Percentiles rank a stretch among this genome's conserved stretches.
These are phyloP conservation scores for Lacerta viridis DNA, from an alignment of 2,797 vertebrate genomes.

Conservation along the genomic window DNA sequence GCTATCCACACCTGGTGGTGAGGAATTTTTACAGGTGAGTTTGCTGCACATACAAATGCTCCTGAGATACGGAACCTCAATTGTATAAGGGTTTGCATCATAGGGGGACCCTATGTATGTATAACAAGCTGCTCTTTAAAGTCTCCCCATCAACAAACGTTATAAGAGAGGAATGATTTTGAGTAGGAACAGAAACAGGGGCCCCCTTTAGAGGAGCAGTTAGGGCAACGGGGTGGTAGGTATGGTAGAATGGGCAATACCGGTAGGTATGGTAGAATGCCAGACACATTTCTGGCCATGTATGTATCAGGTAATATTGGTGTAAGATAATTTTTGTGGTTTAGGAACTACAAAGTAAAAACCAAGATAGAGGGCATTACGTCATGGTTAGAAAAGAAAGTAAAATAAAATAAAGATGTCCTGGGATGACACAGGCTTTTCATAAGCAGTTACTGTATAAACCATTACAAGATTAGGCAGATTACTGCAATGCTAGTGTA, in stretches of 20 bases:
- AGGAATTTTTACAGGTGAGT: too few species aligned
- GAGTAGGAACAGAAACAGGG: background rate
- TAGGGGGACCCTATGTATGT: too few species aligned
- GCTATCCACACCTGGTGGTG: background rate
- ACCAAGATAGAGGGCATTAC: background rate
- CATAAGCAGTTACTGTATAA: slow-evolving; percentile 32
- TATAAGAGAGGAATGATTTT: background rate
- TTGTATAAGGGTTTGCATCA: background rate
- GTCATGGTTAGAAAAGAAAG: too few species aligned
- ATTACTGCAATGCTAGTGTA: slow-evolving; percentile 69
- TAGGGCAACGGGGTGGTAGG: background rate
- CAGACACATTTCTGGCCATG: background rate
- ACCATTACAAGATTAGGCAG: slow-evolving; percentile 61
- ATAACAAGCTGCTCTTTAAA: too few species aligned
- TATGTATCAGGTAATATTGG: background rate
- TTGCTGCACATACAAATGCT: background rate
- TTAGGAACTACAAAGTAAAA: background rate
- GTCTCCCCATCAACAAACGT: too few species aligned
- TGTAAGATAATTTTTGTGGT: background rate
- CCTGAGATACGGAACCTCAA: too few species aligned
- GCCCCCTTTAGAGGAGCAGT: background rate
- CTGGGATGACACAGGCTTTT: background rate
- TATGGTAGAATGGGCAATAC: background rate
- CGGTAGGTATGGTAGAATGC: background rate
- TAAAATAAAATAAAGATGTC: too few species aligned